phyloP scores from a whole-genome alignment of 2,113 vertebrate genomes.

The Aythya baeri region DNA sequence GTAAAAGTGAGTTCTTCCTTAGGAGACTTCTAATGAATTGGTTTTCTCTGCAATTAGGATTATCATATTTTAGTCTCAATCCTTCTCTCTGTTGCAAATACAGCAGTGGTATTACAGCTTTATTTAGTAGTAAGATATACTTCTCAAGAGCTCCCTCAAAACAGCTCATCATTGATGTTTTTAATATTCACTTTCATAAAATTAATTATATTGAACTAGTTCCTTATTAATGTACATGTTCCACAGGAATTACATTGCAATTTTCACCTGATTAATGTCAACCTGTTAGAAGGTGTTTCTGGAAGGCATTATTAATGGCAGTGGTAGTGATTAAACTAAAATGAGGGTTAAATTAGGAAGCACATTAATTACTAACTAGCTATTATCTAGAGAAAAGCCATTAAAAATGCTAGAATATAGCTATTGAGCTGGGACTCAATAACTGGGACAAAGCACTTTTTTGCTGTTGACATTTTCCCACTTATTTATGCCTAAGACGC shows the following conservation, averaged over 20 bases:
- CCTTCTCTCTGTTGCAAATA: not conserved
- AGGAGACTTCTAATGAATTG: not conserved
- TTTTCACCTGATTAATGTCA: slow-evolving; percentile 47
- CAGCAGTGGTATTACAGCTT: not conserved
- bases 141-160: not conserved
- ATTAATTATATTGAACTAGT: slow-evolving; percentile 7
- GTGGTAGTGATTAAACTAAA: slow-evolving; percentile 17
- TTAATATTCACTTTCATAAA: not conserved
- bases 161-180: not conserved
- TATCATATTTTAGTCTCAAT: not conserved
- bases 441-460: not conserved
- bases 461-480: not conserved
- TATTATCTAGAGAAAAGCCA: slow-evolving; percentile 18
- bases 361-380: slow-evolving; percentile 29
- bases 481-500: not conserved
- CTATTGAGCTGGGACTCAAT: not conserved
- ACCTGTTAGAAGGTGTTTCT: slow-evolving; percentile 1
- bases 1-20: not conserved
- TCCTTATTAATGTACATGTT: slow-evolving; percentile 10
- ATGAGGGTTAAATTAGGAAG: slow-evolving; percentile 44
- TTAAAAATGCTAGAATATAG: not conserved
- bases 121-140: not conserved
- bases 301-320: slow-evolving; percentile 33
- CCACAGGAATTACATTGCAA: slow-evolving; percentile 28
- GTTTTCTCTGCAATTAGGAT: not conserved